Percentiles rank a stretch among this genome's conserved stretches.
These are phyloP conservation scores for Dolichotis patagonum DNA, from an alignment of 2,113 vertebrate genomes.

Conservation along the genomic window DNA sequence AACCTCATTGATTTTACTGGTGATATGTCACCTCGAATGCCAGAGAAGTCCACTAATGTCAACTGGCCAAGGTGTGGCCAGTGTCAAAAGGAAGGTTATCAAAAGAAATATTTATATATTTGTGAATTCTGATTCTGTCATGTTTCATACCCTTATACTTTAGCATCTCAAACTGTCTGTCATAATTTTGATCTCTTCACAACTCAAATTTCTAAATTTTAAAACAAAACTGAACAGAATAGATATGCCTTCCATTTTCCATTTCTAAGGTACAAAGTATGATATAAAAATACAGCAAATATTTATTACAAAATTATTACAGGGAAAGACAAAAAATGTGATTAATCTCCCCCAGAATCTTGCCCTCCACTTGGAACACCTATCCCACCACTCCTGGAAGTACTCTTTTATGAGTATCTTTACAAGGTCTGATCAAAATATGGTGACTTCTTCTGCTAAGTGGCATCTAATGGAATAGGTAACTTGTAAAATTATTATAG, in stretches of 20 bases:
- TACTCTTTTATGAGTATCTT: not conserved
- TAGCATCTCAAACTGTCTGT: not conserved
- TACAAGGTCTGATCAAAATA: not conserved
- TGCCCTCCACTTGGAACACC: not conserved
- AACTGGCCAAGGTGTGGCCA: not conserved
- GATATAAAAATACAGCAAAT: not conserved
- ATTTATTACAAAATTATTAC: not conserved
- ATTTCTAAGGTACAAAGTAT: not conserved
- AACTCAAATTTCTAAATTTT: not conserved
- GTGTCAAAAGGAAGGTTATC: not conserved
- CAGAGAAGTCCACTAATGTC: not conserved
- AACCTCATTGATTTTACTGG: not conserved
- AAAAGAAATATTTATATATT: not conserved
- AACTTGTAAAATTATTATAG: not conserved
- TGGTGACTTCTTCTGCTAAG: not conserved
- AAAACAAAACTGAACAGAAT: not conserved
- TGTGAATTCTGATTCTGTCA: not conserved
- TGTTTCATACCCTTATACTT: not conserved
- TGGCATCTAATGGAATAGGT: not conserved
- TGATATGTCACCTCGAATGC: not conserved
- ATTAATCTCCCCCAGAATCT: not conserved
- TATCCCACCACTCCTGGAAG: not conserved
- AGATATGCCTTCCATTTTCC: not conserved
- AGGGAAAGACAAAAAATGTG: not conserved
- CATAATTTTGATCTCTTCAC: not conserved